These are phyloP conservation scores for Drosophila bocqueti DNA, from an alignment of 1,140 invertebrate species.

Conservation along the genomic window DNA sequence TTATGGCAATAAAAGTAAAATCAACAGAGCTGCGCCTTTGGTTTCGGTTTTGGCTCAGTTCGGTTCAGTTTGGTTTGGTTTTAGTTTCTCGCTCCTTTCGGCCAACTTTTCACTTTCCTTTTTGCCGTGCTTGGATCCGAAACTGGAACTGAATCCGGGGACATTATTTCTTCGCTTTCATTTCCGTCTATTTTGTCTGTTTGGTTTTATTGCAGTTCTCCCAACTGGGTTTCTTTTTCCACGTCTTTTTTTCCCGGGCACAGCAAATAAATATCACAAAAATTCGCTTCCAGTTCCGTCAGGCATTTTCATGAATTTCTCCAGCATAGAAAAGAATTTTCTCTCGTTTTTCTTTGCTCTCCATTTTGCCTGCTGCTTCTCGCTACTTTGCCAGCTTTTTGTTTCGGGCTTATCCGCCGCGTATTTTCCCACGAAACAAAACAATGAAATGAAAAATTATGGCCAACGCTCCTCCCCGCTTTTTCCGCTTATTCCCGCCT, in stretches of 20 bases:
- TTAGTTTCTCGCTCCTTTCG: conserved; percentile 40
- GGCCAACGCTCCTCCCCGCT: conserved; percentile 26
- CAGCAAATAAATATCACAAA: conserved; percentile 77
- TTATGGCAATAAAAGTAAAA: conserved; percentile 82
- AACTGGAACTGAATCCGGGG: conserved; percentile 46
- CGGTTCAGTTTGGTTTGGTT: background rate
- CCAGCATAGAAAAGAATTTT: conserved; percentile 51
- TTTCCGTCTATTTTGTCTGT: conserved; percentile 79
- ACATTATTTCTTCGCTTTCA: conserved; percentile 81
- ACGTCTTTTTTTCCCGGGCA: conserved; percentile 24
- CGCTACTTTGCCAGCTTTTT: conserved; percentile 60
- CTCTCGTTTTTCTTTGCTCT: conserved; percentile 40
- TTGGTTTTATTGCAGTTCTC: conserved; percentile 75
- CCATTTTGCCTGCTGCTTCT: conserved; percentile 42
- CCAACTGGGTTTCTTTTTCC: conserved; percentile 19
- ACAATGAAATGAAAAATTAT: conserved; percentile 83
- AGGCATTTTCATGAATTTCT: conserved; percentile 65
- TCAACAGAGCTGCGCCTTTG: conserved; percentile 51
- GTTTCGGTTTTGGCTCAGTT: conserved; percentile 16
- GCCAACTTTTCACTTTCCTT: conserved; percentile 67
- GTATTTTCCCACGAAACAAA: conserved; percentile 72
- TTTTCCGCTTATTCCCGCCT: background rate
- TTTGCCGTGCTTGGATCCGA: conserved; percentile 36
- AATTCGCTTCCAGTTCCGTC: conserved; percentile 77
- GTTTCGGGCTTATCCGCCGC: conserved; percentile 65